A percentile compares a stretch with the other conserved stretches of the same genome.
These are phyloP conservation scores for Syncerus caffer DNA, from an alignment of 2,797 vertebrate species.

Conservation along the genomic window DNA sequence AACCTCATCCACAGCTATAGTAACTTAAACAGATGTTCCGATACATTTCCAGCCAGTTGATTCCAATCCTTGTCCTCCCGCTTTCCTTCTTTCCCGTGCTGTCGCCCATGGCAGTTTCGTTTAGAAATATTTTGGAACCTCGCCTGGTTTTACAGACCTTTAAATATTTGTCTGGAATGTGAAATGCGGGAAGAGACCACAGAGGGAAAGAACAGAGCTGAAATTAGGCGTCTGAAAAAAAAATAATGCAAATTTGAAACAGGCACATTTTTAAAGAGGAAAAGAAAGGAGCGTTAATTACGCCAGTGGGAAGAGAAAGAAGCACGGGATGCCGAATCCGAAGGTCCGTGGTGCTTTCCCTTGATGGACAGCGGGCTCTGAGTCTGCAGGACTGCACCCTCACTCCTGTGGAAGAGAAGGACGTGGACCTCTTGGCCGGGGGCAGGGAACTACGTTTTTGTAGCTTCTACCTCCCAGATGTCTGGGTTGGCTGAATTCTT, in stretches of 20 bases:
- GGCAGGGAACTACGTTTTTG: not conserved
- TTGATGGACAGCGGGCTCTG: not conserved
- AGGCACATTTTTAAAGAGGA: constrained; percentile 36
- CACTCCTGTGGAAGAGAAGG: not conserved
- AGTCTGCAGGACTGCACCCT: not conserved
- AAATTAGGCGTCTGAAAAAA: constrained; percentile 68
- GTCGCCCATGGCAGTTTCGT: constrained; percentile 37
- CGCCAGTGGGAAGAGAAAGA: not conserved
- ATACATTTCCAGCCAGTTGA: constrained; percentile 15
- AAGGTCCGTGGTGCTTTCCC: not conserved
- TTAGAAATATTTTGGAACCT: constrained; percentile 63
- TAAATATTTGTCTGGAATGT: constrained; percentile 69
- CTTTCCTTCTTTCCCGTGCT: not conserved
- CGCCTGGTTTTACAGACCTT: constrained; percentile 61
- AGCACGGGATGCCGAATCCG: not conserved
- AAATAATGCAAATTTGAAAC: constrained; percentile 56
- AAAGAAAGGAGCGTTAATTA: constrained; percentile 37
- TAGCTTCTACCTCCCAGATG: constrained; percentile 22
- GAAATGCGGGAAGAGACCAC: constrained; percentile 52
- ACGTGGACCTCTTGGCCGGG: not conserved
- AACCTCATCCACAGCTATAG: constrained; percentile 7
- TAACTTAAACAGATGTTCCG: constrained; percentile 32
- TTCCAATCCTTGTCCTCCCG: not conserved
- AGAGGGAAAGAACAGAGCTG: constrained; percentile 44
- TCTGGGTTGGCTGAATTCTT: not conserved